Percentiles rank a stretch among this genome's conserved stretches.
Conservation (phyloP, 2,113 vertebrate genomes). For the Cryptomyrus ogoouensis region DNA sequence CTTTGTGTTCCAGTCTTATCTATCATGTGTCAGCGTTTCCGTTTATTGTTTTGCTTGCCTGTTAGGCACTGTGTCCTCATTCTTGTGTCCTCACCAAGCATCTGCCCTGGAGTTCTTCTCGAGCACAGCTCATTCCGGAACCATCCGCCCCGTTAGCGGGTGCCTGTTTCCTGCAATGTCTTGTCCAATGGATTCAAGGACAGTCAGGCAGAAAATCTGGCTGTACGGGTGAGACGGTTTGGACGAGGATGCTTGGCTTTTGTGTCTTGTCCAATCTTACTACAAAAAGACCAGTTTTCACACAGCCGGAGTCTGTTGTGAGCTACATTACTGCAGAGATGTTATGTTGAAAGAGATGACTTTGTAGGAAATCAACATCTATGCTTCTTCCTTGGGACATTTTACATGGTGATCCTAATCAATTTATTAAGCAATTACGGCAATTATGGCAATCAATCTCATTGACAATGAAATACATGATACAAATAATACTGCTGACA, state of each 20-base stretch:
- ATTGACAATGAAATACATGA: background rate
- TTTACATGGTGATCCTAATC: background rate
- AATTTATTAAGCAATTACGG: background rate
- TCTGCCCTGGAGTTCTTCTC: background rate
- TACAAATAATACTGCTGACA: background rate
- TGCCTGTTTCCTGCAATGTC: background rate
- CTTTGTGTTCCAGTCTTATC: background rate
- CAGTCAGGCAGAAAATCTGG: background rate
- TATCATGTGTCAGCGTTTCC: background rate
- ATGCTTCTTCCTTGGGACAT: background rate
- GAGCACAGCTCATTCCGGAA: background rate
- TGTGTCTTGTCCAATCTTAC: background rate
- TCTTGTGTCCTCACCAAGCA: background rate
- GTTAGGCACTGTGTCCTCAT: background rate
- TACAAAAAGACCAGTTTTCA: background rate
- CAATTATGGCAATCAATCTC: background rate
- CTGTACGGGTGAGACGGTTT: background rate
- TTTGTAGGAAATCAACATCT: background rate
- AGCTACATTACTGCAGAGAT: background rate
- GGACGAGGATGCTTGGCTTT: background rate
- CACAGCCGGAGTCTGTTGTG: background rate
- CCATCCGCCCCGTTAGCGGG: background rate
- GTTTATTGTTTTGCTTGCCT: background rate
- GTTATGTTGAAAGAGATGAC: background rate
- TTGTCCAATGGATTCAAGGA: background rate